Conservation (phyloP, 2,113 vertebrate species). For the Tragulus kanchil region DNA sequence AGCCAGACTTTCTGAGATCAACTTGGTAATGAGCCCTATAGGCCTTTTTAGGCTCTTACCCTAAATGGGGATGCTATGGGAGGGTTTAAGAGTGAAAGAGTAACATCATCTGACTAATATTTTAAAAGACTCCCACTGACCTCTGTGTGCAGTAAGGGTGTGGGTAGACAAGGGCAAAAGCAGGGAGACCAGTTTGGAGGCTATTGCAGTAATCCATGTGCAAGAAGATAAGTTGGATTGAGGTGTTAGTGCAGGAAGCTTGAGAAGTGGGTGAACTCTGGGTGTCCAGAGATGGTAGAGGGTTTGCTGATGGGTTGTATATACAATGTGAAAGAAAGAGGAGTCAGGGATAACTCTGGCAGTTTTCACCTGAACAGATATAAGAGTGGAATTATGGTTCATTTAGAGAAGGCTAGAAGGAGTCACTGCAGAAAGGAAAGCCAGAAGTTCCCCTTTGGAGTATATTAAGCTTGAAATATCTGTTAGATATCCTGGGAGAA, state of each 20-base stretch:
- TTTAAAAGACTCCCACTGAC: neutral
- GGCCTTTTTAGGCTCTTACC: neutral
- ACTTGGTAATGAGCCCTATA: neutral
- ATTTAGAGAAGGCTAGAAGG: neutral
- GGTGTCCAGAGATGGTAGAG: neutral
- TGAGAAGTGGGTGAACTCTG: constrained; percentile 16
- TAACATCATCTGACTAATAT: neutral
- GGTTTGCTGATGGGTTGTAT: neutral
- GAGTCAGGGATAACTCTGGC: neutral
- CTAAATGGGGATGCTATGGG: neutral
- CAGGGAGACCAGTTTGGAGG: neutral
- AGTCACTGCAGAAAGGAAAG: neutral
- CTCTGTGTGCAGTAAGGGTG: neutral
- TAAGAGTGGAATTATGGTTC: neutral
- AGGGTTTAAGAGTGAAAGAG: neutral
- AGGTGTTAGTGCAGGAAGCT: neutral
- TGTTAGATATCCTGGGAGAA: constrained; percentile 16
- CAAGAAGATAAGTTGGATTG: neutral
- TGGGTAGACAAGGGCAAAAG: neutral
- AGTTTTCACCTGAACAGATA: neutral
- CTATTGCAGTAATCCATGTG: neutral
- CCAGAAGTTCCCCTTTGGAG: neutral
- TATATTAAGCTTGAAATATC: neutral
- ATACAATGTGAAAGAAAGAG: neutral
- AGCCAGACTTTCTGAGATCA: neutral